These are phyloP conservation scores for Gryon sp. DNA, from an alignment of 1,140 invertebrate genomes.

Conservation along the genomic window DNA sequence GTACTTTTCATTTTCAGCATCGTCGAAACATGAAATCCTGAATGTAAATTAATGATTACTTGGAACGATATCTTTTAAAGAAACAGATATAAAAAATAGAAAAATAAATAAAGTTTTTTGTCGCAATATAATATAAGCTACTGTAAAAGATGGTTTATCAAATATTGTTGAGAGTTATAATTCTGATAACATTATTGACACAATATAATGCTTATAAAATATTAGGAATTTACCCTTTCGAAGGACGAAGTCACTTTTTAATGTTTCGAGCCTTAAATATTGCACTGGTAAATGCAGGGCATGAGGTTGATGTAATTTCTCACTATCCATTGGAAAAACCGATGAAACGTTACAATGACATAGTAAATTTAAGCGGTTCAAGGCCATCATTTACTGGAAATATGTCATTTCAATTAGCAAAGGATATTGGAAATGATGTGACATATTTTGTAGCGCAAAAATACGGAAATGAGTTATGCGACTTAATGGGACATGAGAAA, in stretches of 20 bases:
- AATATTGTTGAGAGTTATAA: no score
- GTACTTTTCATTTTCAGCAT: no score
- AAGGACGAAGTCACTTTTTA: constrained; percentile 77
- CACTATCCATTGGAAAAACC: constrained; percentile 66
- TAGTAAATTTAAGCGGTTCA: constrained; percentile 62
- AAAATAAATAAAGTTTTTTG: no score
- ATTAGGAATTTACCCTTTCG: constrained; percentile 77
- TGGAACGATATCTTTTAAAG: no score
- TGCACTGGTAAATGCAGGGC: constrained; percentile 77
- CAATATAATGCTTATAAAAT: constrained; percentile 68
- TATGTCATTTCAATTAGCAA: constrained; percentile 31
- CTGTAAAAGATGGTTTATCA: no score
- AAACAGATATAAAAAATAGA: no score
- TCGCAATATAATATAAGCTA: no score
- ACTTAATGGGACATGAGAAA: constrained; percentile 35
- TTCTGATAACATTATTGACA: no score
- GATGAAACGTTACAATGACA: constrained; percentile 68
- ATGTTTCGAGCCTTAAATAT: constrained; percentile 75
- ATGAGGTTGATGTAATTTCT: constrained; percentile 75
- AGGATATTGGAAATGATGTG: constrained; percentile 21
- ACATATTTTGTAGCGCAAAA: constrained; percentile 4
- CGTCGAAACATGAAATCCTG: no score
- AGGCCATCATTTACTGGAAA: constrained; percentile 24
- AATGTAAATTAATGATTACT: no score
- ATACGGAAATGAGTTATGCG: constrained; percentile 9